These are phyloP conservation scores for Zeus faber DNA, from an alignment of 2,113 vertebrate species.

Conservation along the genomic window DNA sequence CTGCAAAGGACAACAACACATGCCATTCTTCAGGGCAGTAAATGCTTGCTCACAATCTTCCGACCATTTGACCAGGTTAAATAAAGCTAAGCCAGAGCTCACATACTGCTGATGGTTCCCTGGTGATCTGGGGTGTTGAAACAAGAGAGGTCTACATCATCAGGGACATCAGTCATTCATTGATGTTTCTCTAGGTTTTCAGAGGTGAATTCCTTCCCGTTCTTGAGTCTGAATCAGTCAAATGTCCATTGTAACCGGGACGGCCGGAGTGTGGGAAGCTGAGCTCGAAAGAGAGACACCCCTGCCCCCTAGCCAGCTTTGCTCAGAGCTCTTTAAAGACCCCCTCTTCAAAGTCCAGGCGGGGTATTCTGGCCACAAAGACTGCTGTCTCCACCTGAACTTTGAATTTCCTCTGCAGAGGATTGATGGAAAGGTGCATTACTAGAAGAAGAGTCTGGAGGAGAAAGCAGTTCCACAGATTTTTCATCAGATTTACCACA, in stretches of 20 bases:
- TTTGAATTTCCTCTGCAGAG: constrained; percentile 56
- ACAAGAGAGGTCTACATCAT: constrained; percentile 91
- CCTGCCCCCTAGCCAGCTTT: too few relatives aligned
- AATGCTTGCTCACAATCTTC: too few relatives aligned
- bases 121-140: constrained; percentile 80
- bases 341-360: constrained; percentile 53
- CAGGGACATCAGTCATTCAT: constrained; percentile 55
- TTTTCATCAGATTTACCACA: constrained; percentile 70
- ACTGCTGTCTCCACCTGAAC: too few relatives aligned
- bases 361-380: constrained; percentile 21
- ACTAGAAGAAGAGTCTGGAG: constrained; percentile 53
- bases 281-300: too few relatives aligned
- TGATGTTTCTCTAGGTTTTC: constrained; percentile 50
- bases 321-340: too few relatives aligned
- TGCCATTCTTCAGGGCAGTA: too few relatives aligned
- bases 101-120: constrained; percentile 52
- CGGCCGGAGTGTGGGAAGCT: too few relatives aligned
- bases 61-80: too few relatives aligned
- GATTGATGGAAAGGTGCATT: constrained; percentile 72
- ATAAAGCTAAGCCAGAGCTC: constrained; percentile 37
- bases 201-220: constrained; percentile 61
- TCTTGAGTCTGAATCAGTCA: constrained; percentile 55
- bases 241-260: constrained; percentile 45
- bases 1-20: too few relatives aligned
- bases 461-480: constrained; percentile 76